Evolutionary conservation across 2,888 invertebrate species (phyloP).

Genomic region (Pyralis farinalis): DNA sequence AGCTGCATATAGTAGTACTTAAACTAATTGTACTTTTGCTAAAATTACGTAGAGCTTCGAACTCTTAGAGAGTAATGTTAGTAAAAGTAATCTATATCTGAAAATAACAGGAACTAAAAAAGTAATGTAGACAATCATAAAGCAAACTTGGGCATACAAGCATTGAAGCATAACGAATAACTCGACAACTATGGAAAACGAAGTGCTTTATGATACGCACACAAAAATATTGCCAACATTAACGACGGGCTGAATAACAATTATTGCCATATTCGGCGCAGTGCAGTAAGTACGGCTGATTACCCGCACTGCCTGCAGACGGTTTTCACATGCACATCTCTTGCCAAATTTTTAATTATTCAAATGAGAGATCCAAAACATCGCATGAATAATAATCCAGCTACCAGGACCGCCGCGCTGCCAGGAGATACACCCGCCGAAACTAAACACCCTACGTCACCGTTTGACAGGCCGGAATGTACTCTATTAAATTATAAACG

Average conservation of each 20-base stretch:
- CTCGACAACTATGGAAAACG: conserved; percentile 12
- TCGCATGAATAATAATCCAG: conserved; percentile 15
- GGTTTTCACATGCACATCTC: conserved; percentile 32
- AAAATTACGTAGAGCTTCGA: no score
- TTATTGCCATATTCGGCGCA: conserved; percentile 37
- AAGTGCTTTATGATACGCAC: conserved; percentile 22
- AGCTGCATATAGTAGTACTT: no score
- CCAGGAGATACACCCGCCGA: conserved; percentile 21
- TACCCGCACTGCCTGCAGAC: conserved; percentile 34
- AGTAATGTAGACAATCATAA: neutral
- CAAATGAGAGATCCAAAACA: conserved; percentile 33
- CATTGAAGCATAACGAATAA: conserved; percentile 12
- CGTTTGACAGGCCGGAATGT: conserved; percentile 55
- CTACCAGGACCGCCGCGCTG: neutral
- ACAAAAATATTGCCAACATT: conserved; percentile 40
- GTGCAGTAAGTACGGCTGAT: conserved; percentile 46
- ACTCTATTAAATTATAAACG: conserved; percentile 64
- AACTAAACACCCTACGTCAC: conserved; percentile 34
- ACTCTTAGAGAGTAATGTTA: no score
- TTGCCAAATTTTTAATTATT: conserved; percentile 62
- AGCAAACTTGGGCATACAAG: neutral
- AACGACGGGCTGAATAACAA: conserved; percentile 37
- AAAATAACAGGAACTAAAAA: neutral
- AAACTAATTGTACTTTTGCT: no score
- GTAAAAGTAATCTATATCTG: no score